A percentile compares a stretch with the other conserved stretches of the same genome.
These are phyloP conservation scores for Anableps anableps DNA, from an alignment of 2,797 vertebrate genomes.

Conservation along the genomic window DNA sequence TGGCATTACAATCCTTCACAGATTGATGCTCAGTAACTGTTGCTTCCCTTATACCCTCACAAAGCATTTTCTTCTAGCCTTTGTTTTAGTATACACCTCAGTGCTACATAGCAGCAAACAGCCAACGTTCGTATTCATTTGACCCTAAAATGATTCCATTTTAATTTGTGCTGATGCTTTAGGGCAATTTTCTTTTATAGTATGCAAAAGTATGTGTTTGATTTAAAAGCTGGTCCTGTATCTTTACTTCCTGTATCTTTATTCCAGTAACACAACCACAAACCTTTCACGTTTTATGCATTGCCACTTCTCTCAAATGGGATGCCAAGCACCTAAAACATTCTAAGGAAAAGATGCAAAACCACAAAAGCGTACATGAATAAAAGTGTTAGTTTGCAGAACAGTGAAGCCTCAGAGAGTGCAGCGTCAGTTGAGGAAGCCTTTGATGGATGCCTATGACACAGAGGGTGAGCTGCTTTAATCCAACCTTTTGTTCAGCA, in stretches of 20 bases:
- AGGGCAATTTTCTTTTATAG: not conserved
- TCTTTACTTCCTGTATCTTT: not conserved
- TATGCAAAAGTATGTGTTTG: not conserved
- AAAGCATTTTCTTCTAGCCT: too few species aligned
- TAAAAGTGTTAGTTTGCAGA: conserved; percentile 27
- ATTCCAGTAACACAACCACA: not conserved
- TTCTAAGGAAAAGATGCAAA: not conserved
- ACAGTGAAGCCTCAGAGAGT: conserved; percentile 7
- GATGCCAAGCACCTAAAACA: not conserved
- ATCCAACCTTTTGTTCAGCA: conserved; percentile 59
- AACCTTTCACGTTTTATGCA: conserved; percentile 1
- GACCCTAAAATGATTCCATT: not conserved
- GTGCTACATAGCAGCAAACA: not conserved
- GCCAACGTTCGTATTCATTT: not conserved
- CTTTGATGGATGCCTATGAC: conserved; percentile 62
- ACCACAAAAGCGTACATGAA: not conserved
- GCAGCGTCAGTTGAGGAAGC: conserved; percentile 27
- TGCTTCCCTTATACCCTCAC: too few species aligned
- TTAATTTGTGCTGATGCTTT: not conserved
- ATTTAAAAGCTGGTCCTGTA: not conserved
- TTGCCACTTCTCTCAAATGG: not conserved
- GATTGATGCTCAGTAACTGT: not conserved
- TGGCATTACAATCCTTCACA: not conserved
- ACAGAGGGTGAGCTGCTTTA: conserved; percentile 41
- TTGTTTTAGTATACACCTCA: not conserved